A percentile compares a stretch with the other conserved stretches of the same genome.
Evolutionary conservation across 2,888 invertebrate genomes (phyloP).

Genomic region (Chromoteleia sp.): DNA sequence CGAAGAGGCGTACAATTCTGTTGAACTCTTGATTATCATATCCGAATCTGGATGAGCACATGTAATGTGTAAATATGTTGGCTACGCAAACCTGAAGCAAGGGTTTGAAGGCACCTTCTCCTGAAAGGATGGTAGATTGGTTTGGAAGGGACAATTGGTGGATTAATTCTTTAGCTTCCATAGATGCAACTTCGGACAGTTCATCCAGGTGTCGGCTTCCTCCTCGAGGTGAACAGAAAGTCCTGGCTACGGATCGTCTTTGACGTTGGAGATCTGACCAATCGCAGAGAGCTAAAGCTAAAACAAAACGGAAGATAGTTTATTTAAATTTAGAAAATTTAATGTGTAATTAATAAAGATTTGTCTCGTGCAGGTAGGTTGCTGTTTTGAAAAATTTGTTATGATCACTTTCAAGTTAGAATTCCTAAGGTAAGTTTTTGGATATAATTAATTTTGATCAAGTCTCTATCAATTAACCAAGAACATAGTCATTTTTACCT

Average conservation of each 20-base stretch:
- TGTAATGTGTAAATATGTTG: conserved; percentile 94
- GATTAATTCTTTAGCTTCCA: conserved; percentile 88
- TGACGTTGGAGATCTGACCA: conserved; percentile 94
- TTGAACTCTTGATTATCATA: conserved; percentile 89
- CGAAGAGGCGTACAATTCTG: conserved; percentile 90
- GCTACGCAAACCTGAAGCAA: conserved; percentile 90
- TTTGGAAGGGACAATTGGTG: conserved; percentile 85
- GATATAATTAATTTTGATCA: too few relatives aligned
- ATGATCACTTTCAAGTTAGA: too few relatives aligned
- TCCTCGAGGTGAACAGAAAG: conserved; percentile 92
- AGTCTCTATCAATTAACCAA: too few relatives aligned
- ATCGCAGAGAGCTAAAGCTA: conserved; percentile 94
- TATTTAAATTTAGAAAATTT: too few relatives aligned
- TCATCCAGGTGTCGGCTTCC: conserved; percentile 90
- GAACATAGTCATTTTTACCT: too few relatives aligned
- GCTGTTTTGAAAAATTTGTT: too few relatives aligned
- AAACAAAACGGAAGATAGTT: too few relatives aligned
- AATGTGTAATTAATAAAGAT: too few relatives aligned
- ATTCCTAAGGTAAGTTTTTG: too few relatives aligned
- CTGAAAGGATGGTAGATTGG: conserved; percentile 75
- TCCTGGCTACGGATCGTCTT: conserved; percentile 91
- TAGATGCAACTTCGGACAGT: conserved; percentile 89
- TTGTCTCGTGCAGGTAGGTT: too few relatives aligned
- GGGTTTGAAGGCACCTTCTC: conserved; percentile 88
- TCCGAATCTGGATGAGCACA: conserved; percentile 92